Evolutionary conservation across 2,888 invertebrate genomes (phyloP), one percentile per base, ranked within the genome.

Genomic region (Apamea anceps): DNA sequence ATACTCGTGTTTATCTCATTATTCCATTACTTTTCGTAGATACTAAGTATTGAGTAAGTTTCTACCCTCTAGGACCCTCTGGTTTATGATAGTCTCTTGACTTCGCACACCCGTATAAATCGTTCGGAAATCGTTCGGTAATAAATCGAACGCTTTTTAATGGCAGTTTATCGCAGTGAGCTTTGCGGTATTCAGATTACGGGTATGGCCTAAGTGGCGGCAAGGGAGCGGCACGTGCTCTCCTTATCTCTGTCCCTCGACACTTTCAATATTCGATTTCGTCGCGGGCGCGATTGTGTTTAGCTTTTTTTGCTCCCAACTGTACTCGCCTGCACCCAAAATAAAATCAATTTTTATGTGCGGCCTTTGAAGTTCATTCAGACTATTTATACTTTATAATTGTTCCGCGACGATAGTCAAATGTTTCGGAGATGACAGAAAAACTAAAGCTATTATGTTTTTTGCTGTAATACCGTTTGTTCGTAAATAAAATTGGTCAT

Each of bases 61-160:
- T 86, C 81, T 87, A 81, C 88, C 83, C 77, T 84, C 81, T 83
- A 77, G 80, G 74, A 81, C 86, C 74, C 86, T 89, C 86, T 87
- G 85, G 75, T 88, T 80, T 86, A 84, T 84, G 76, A 80, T 86
- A 90, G 86, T 88, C 89, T 89, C 79, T 85, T 68, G 72, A 86
- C 80, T 89, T 87, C 72, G 88, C 88, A 85, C 91, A 88, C 88
- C 89, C 87, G 90, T 91, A 94, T 95, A 94, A 94, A 95, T 96
- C 95, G 95, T 95, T 94, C 93, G 95, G 94, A 94, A 96, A 96
- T 96, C 96, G 95, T 96, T 95, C 91, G 90, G 96, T 95, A 97
- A 97, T 97, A 97, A 96, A 97, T 97, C 97, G 97, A 96, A 96
- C 93, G 95, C 95, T 95, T 96, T 96, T 97, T 96, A 97, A 97